These are phyloP conservation scores for Drosophila robusta DNA, from an alignment of 2,888 invertebrate species.

Conservation along the genomic window DNA sequence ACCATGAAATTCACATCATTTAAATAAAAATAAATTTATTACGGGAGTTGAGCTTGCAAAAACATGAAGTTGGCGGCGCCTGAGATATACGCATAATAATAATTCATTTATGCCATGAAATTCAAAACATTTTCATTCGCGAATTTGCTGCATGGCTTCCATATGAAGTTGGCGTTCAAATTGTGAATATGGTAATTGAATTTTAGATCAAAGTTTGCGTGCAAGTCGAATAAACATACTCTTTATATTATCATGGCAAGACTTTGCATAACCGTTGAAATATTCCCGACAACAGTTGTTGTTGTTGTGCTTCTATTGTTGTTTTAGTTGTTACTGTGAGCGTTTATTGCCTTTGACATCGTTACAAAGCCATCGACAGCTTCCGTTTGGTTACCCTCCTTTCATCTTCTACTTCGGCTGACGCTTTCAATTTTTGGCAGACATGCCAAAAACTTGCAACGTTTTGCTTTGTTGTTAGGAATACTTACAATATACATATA, in stretches of 20 bases:
- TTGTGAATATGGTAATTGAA: background rate
- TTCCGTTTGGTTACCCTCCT: conserved; percentile 52
- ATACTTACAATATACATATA: conserved; percentile 21
- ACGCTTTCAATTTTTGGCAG: conserved; percentile 11
- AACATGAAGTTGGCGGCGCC: background rate
- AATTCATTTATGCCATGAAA: background rate
- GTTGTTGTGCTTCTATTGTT: conserved; percentile 15
- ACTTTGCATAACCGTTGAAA: conserved; percentile 32
- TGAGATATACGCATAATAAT: background rate
- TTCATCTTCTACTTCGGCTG: conserved; percentile 12
- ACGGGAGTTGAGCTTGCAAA: background rate
- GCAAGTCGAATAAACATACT: background rate
- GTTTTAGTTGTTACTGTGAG: conserved; percentile 48
- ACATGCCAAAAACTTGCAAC: conserved; percentile 38
- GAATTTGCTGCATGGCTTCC: background rate
- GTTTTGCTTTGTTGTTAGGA: conserved; percentile 52
- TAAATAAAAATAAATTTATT: background rate
- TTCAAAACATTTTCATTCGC: background rate
- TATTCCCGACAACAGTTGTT: conserved; percentile 2
- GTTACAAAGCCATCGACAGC: conserved; percentile 72
- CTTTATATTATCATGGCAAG: conserved; percentile 18
- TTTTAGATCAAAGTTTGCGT: background rate
- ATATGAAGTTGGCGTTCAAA: too few species aligned
- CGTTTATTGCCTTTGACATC: conserved; percentile 73
- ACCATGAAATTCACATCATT: background rate